Conservation (phyloP, 2,888 invertebrate genomes). For the Cyaniris semiargus region DNA sequence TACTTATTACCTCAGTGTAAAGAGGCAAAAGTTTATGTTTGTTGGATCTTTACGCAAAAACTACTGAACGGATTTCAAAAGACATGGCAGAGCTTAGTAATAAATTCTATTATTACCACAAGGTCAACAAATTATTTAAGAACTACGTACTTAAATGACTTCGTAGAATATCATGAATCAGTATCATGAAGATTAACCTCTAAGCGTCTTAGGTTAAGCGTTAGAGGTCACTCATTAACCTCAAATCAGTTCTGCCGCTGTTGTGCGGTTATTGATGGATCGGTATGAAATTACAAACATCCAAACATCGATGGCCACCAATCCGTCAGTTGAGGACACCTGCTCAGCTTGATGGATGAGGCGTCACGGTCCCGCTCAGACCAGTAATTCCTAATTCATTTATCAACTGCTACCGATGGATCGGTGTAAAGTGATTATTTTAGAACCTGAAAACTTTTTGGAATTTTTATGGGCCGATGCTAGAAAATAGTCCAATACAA, state of each 20-base stretch:
- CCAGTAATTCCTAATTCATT: constrained; percentile 16
- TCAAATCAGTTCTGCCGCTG: constrained; percentile 1
- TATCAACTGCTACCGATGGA: neutral
- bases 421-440: constrained; percentile 7
- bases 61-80: too few species aligned
- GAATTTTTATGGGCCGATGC: neutral
- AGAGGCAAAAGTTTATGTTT: too few species aligned
- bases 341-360: constrained; percentile 42
- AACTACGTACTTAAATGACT: neutral
- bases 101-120: neutral
- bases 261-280: constrained; percentile 3
- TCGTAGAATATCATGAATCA: neutral
- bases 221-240: neutral
- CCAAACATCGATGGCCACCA: constrained; percentile 35
- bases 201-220: neutral
- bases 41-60: too few species aligned
- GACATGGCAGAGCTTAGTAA: too few species aligned
- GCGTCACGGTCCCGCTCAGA: constrained; percentile 25
- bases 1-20: too few species aligned
- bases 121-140: neutral
- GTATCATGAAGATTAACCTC: neutral
- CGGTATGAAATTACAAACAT: constrained; percentile 29
- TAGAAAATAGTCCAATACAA: neutral
- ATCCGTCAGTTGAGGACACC: constrained; percentile 43
- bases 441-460: neutral